These are phyloP conservation scores for Gobio occitaniae DNA, from an alignment of 2,797 vertebrate genomes.

Conservation along the genomic window DNA sequence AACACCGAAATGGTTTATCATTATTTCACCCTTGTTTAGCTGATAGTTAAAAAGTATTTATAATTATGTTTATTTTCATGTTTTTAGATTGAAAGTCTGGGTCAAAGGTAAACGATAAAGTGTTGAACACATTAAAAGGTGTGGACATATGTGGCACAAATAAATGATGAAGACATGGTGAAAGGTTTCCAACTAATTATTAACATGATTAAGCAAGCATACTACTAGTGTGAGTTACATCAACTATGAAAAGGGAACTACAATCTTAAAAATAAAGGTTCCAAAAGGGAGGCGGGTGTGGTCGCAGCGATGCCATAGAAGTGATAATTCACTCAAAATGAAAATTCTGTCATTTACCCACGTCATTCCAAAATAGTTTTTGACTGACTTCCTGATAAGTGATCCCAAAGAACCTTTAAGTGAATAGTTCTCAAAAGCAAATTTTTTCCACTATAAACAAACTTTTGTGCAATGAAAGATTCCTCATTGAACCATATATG, in stretches of 20 bases:
- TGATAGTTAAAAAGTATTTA: neutral
- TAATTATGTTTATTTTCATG: neutral
- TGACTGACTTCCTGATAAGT: too few relatives aligned
- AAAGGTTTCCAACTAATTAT: neutral
- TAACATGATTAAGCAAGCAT: neutral
- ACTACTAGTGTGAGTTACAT: neutral
- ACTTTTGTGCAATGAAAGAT: neutral
- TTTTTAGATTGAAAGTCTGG: neutral
- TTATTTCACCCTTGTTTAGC: neutral
- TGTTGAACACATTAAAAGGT: neutral
- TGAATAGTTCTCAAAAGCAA: neutral
- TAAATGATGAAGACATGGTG: neutral
- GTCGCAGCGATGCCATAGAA: neutral
- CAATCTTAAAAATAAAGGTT: neutral
- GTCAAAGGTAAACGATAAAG: neutral
- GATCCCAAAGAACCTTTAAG: neutral
- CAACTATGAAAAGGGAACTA: neutral
- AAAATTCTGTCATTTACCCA: too few relatives aligned
- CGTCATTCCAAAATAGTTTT: too few relatives aligned
- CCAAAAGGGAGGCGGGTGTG: neutral
- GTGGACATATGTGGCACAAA: neutral
- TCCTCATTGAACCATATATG: neutral
- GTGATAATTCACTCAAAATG: too few relatives aligned
- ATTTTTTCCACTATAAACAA: neutral
- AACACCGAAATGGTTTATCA: neutral